Evolutionary conservation across 1,140 invertebrate genomes (phyloP), one percentile per base, ranked within the genome.

Genomic region (Lycorma delicatula): DNA sequence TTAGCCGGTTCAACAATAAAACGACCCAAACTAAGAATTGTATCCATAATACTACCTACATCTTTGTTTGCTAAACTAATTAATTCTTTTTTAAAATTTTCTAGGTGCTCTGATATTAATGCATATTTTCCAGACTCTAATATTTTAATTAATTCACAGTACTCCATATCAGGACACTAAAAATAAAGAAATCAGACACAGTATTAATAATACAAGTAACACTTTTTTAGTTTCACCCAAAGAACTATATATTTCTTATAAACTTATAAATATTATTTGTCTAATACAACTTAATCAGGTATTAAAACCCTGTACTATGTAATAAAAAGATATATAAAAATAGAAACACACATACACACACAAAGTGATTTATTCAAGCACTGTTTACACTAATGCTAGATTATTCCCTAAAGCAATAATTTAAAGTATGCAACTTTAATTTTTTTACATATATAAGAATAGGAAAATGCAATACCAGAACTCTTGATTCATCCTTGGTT

Each of bases 141-240:
- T 46, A 85, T 60, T 22, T 71, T 69, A 52, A 78, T 69, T 1
- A 86, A 66, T 26, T 81, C 75, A 27, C 70, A 71, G 47, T 85
- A 73, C 22, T 78, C 74, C 71, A 87, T 74, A 70, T 89, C 85
- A 34, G 83, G 79, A 53, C 75, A 76, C 76, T 80, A 64, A 64
- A 69, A 65, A 60, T 52, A 54, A 41, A 54, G 48, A 16, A 41
- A 50, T 56, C 41, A 55, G 48, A 58, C 46, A 47, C 9, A 23
- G 28, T 18, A 12, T 18, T 20, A 44, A 12, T 5, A 59, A 16
- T 22, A 48, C 13, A 34, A 9, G 9, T 9, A 34, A 34, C n/a
- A 34, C 31, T n/a, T 9, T 9, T 34, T 9, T 34, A 9, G n/a
- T 9, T 9, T n/a, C n/a, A 34, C 9, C 31, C 9, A 34, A 34